Evolutionary conservation across 2,797 vertebrate species (phyloP).

Genomic region (Chiroxiphia lanceolata): DNA sequence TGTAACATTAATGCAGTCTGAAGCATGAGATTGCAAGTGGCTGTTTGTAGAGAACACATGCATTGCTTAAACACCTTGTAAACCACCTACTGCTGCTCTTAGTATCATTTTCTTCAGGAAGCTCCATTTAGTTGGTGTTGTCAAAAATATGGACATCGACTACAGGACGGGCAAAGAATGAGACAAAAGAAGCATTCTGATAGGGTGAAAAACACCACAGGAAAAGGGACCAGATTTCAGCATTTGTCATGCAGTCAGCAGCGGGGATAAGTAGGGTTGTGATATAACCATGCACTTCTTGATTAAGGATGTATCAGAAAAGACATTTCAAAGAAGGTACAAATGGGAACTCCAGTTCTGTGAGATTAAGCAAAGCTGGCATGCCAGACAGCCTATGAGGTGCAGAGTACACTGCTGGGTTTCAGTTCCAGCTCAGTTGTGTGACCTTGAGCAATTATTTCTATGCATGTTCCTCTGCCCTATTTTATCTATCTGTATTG

Average conservation of each 20-base stretch:
- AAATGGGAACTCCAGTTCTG: not conserved
- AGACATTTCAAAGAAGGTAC: not conserved
- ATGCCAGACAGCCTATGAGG: not conserved
- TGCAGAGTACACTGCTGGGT: not conserved
- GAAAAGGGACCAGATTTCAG: not conserved
- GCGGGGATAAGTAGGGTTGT: not conserved
- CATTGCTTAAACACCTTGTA: not conserved
- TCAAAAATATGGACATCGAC: not conserved
- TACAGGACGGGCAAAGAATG: not conserved
- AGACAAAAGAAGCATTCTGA: not conserved
- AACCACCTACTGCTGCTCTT: not conserved
- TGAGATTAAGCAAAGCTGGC: not conserved
- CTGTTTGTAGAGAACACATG: not conserved
- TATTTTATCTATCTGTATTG: not conserved
- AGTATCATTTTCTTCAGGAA: not conserved
- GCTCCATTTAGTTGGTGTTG: not conserved
- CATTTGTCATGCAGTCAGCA: not conserved
- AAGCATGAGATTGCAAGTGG: not conserved
- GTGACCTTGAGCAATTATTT: not conserved
- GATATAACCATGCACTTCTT: not conserved
- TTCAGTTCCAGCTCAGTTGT: not conserved
- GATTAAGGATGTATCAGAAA: not conserved
- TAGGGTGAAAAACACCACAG: not conserved
- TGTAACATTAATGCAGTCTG: not conserved
- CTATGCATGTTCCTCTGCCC: not conserved